phyloP scores from a whole-genome alignment of 2,888 invertebrate species.

The Axea sp. region DNA sequence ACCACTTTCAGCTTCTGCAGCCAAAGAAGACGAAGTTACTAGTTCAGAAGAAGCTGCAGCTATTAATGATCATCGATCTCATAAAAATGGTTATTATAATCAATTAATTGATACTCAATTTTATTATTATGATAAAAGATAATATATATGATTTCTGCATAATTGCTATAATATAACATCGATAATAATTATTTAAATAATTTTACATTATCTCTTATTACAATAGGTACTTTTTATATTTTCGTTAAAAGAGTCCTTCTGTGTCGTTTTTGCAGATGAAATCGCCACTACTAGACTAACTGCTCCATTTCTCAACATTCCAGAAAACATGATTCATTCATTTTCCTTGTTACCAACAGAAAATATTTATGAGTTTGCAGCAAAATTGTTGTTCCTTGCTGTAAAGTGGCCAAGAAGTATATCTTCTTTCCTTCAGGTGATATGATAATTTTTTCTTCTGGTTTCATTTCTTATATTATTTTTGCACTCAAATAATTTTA shows the following conservation, averaged over 20 bases:
- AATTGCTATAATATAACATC: too few relatives aligned
- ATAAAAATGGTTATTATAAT: slow-evolving; percentile 29
- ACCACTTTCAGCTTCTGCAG: slow-evolving; percentile 76
- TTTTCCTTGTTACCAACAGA: slow-evolving; percentile 82
- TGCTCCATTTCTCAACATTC: slow-evolving; percentile 74
- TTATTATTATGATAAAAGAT: too few relatives aligned
- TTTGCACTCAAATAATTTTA: too few relatives aligned
- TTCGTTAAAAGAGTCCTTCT: too few relatives aligned
- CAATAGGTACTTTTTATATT: too few relatives aligned
- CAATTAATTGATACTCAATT: too few relatives aligned
- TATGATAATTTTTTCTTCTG: slow-evolving; percentile 1
- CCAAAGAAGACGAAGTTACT: slow-evolving; percentile 87
- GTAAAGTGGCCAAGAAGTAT: slow-evolving; percentile 91
- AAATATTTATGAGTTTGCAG: slow-evolving; percentile 85
- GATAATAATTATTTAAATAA: too few relatives aligned
- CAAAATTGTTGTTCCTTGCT: slow-evolving; percentile 87
- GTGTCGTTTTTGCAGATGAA: too few relatives aligned
- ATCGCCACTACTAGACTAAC: slow-evolving; percentile 65
- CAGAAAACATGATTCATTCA: slow-evolving; percentile 78
- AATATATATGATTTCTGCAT: too few relatives aligned
- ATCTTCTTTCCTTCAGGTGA: slow-evolving; percentile 86
- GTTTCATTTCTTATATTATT: not conserved
- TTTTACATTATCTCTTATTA: too few relatives aligned
- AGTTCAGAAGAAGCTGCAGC: slow-evolving; percentile 86
- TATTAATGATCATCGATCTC: slow-evolving; percentile 58